phyloP scores from a whole-genome alignment of 2,888 invertebrate genomes.

The Chromoteleia sp. region DNA sequence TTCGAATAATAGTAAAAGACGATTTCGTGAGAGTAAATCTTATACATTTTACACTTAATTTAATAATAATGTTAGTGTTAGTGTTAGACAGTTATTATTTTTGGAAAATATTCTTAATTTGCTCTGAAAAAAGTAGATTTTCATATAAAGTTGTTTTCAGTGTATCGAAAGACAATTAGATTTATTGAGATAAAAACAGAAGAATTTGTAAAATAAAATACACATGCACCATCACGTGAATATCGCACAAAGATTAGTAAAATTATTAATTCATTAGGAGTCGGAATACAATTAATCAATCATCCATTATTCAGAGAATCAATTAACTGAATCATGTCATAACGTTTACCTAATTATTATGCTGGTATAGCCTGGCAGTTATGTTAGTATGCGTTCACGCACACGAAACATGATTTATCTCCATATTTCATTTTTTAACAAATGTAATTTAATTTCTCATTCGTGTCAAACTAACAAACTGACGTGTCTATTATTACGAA shows the following conservation, averaged over 20 bases:
- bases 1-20: no score
- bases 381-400: background rate
- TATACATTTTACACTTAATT: no score
- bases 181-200: background rate
- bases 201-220: background rate
- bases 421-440: background rate
- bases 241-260: background rate
- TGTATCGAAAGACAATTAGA: background rate
- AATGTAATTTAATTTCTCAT: no score
- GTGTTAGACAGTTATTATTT: no score
- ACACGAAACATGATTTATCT: background rate
- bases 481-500: no score
- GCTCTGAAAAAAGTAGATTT: no score
- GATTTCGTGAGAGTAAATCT: no score
- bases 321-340: constrained; percentile 19
- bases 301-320: constrained; percentile 15
- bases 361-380: background rate
- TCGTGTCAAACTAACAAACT: no score
- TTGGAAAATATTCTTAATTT: no score
- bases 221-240: background rate
- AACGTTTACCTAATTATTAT: constrained; percentile 1
- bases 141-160: no score
- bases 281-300: constrained; percentile 5
- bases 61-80: no score
- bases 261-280: constrained; percentile 15